Base-by-base conservation (phyloP, 2,797 vertebrate species). In the Paramormyrops hopkinsi region DNA sequence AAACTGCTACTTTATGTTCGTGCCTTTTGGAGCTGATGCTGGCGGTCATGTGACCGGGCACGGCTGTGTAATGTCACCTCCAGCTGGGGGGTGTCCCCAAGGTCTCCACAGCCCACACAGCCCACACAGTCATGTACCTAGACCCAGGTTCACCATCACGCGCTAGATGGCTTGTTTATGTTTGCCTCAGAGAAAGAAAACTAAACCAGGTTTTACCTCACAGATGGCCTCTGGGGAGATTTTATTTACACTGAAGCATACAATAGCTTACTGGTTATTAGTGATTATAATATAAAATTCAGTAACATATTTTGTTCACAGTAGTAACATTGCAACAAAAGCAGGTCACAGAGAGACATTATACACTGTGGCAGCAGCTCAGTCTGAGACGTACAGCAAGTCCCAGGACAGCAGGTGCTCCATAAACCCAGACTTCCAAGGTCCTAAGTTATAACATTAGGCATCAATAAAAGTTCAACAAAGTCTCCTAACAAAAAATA, bases 181-280 rank as follows among this genome's bases (percentile, higher is more conserved):
- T 86, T 86, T 54, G 25, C 50, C 48, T 51, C 46, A 54, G 50
- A 53, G 12, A 37, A 87, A 29, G 53, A 17, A 84, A 22, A 84
- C 50, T 7, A 29, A 84, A 84, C 41, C 82, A 29, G 41, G 29
- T 29, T n/a, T 14, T 12, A 51, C 5, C 22, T 14, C 44, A 33
- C 83, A 29, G 83, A 4, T 50, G 19, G 82, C 8, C 9, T 7
- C 11, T 56, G 50, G 25, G 12, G 12, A 14, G 4, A 56, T 56
- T 87, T 87, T 87, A 87, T 87, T 87, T 29, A 87, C 56, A 37
- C 53, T 87, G 29, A 87, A 87, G 53, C 53, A 59, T 56, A 56
- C 37, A 56, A n/a, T 56, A 29, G n/a, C 50, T 37, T 56, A 87
- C 50, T 17, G 4, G 3, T 56, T 37, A 56, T 37, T 53, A 56